A percentile compares a stretch with the other conserved stretches of the same genome.
Evolutionary conservation across 2,113 vertebrate genomes (phyloP).

Genomic region (Panthera tigris): DNA sequence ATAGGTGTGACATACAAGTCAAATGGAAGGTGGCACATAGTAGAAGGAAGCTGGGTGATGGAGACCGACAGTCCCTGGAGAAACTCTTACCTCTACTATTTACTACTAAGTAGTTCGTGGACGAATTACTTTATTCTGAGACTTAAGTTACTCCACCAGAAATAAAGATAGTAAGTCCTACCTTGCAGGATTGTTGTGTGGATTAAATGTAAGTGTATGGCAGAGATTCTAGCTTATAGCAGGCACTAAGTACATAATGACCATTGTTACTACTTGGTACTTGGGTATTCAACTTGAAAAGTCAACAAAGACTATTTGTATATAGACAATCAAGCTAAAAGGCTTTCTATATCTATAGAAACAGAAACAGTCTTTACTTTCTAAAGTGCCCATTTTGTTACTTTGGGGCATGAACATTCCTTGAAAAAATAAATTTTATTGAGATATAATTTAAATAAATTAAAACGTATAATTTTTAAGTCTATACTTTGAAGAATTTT

Average conservation of each 20-base stretch:
- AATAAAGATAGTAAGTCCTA: slow-evolving; percentile 16
- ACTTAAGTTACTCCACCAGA: neutral
- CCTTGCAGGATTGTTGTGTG: neutral
- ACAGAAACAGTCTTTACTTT: neutral
- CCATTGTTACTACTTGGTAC: neutral
- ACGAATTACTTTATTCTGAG: neutral
- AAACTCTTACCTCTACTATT: neutral
- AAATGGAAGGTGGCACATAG: neutral
- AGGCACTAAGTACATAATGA: neutral
- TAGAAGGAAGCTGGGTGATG: neutral
- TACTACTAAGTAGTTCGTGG: neutral
- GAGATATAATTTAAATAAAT: neutral
- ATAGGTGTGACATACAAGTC: neutral
- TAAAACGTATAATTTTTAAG: neutral
- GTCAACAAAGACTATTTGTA: neutral
- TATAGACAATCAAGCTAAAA: neutral
- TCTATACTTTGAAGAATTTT: neutral
- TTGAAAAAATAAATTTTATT: slow-evolving; percentile 19
- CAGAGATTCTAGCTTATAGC: neutral
- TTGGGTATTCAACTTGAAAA: slow-evolving; percentile 1
- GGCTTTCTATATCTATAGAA: neutral
- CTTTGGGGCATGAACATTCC: neutral
- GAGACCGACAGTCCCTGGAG: neutral
- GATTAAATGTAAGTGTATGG: neutral
- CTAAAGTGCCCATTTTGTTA: neutral